A percentile compares a stretch with the other conserved stretches of the same genome.
Evolutionary conservation across 2,113 vertebrate species (phyloP).

Genomic region (Phylloscopus whistleri): DNA sequence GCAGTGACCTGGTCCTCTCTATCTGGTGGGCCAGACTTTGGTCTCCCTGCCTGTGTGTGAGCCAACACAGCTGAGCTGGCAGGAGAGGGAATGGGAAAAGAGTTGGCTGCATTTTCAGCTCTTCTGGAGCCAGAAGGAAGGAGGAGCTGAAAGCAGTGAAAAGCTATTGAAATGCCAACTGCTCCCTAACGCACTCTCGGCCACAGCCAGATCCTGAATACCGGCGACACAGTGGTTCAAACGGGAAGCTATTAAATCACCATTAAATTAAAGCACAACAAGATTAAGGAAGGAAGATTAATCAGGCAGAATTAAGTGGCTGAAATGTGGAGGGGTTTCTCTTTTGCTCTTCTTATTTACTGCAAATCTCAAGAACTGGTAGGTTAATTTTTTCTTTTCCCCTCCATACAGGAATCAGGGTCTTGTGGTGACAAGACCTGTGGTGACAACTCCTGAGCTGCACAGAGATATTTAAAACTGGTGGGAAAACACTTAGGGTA

Average conservation of each 20-base stretch:
- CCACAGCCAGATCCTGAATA: background rate
- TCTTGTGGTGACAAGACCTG: background rate
- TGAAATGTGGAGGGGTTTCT: background rate
- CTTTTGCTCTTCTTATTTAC: background rate
- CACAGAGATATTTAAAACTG: background rate
- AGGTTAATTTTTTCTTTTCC: background rate
- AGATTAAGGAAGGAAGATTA: background rate
- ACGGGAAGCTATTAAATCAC: background rate
- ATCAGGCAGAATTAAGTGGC: constrained; percentile 6
- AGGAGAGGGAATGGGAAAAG: background rate
- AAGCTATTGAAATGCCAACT: background rate
- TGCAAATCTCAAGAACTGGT: background rate
- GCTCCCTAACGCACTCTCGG: background rate
- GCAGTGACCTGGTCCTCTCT: background rate
- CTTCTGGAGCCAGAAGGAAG: background rate
- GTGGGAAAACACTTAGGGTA: background rate
- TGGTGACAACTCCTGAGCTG: background rate
- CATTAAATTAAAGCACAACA: background rate
- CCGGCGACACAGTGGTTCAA: background rate
- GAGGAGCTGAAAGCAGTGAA: background rate
- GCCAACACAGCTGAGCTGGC: constrained; percentile 2
- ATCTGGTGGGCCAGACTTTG: fast-evolving
- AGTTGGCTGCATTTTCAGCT: background rate
- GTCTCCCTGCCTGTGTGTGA: background rate
- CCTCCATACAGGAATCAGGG: background rate